Evolutionary conservation across 2,113 vertebrate genomes (phyloP).

Genomic region (Leiothrix lutea): DNA sequence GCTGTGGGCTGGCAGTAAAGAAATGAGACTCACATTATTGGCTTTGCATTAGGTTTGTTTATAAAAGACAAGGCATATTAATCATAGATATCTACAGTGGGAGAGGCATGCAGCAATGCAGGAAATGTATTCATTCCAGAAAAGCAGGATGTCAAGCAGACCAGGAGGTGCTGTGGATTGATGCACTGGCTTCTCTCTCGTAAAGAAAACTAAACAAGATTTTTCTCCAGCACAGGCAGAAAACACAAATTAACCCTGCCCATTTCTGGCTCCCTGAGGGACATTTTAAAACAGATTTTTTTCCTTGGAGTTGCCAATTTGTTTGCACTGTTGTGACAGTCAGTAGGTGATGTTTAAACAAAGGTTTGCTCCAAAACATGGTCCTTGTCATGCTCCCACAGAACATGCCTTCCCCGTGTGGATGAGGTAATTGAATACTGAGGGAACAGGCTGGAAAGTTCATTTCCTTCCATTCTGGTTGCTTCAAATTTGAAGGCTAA

Average conservation of each 20-base stretch:
- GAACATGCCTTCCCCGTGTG: background rate
- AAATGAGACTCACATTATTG: conserved; percentile 62
- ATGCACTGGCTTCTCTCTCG: conserved; percentile 10
- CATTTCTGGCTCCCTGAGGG: background rate
- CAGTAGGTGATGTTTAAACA: background rate
- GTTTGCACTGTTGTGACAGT: background rate
- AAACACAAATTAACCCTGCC: background rate
- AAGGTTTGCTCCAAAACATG: background rate
- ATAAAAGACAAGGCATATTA: conserved; percentile 71
- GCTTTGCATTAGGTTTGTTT: conserved; percentile 73
- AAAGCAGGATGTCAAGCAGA: conserved; percentile 54
- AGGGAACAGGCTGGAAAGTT: background rate
- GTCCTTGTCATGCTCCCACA: background rate
- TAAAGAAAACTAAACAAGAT: conserved; percentile 10
- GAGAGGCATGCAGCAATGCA: conserved; percentile 53
- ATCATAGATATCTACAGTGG: conserved; percentile 46
- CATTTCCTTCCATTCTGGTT: background rate
- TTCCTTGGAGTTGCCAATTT: background rate
- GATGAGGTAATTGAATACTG: accelerated
- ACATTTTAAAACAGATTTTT: background rate
- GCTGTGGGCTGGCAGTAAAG: conserved; percentile 48
- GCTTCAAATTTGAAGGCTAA: background rate
- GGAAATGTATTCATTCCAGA: conserved; percentile 64
- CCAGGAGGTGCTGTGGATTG: conserved; percentile 46
- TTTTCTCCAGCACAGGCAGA: background rate